Base-by-base conservation (phyloP, 2,888 invertebrate genomes). In the Erebia aethiops region DNA sequence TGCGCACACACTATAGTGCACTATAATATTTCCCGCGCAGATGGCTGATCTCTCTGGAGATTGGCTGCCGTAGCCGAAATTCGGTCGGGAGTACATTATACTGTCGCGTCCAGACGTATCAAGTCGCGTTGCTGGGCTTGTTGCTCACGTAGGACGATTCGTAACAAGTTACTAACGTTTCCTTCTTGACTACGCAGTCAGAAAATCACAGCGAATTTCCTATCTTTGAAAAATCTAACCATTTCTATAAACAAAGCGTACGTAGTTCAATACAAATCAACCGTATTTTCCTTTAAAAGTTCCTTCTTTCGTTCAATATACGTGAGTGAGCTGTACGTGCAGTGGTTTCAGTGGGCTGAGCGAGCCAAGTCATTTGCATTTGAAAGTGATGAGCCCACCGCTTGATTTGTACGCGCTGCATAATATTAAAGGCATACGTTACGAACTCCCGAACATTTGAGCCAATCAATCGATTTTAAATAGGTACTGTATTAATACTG, bases 321-420 rank as follows among this genome's bases (percentile, higher is more conserved):
- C 41, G 65, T 56, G 56, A n/a, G 43, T 18, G 65, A 62, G 49
- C 11, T 56, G 41, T 46, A 66, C 65, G 65, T 56, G 65, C 65
- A 35, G 56, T 56, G 65, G 65, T 66, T 65, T 66, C 65, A 21
- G 18, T 21, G 65, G 65, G 35, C 41, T 43, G n/a, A 56, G 65
- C 18, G 18, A 56, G 56, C 56, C 65, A 66, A 46, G 14, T 66
- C 56, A 66, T 66, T 56, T 66, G 65, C 65, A 66, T 66, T 56
- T 66, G 56, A 66, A 66, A 66, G 65, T 56, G 41, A 56, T 21
- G 56, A 21, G 54, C 43, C 56, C 56, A 18, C 65, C 18, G 43
- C 65, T 21, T 66, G 65, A 57, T 66, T 66, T 66, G 43, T 46
- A 56, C 35, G 21, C 14, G 3, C 54, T 21, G 56, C 56, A 66